Base-by-base conservation (phyloP, 2,797 vertebrate species). In the Agapornis canus region DNA sequence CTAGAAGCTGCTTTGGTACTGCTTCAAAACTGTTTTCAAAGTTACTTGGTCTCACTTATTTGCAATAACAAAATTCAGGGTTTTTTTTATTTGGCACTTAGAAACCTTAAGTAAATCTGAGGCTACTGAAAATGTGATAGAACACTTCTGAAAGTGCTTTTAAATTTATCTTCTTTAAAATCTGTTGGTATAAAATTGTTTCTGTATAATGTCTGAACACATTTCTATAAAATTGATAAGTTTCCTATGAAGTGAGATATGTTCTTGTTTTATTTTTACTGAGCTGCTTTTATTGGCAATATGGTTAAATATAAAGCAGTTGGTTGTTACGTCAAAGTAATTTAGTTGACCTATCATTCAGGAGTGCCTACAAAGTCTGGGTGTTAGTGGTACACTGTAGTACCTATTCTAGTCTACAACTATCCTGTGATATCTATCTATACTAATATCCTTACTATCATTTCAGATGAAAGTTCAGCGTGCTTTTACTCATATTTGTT, bases 61-160 rank as follows among this genome's bases (percentile, higher is more conserved):
- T 79, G 4, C 17, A 82, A 40, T 35, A 22, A 65, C 0, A 77
- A 88, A 65, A 22, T 35, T 75, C 20, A 72, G 31, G 12, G 1
- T 16, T 40, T 40, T 31, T 0, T 0, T 59, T 31, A 35, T 82
- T 81, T 73, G 1, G 4, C 60, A 9, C 3, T 60, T 51, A 40
- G 19, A 76, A 90, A 40, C 3, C 21, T 82, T 42, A 57, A 59
- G n/a, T 75, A 56, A 86, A 56, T 47, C 9, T 51, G 31, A 73
- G 11, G 7, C 19, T 72, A 27, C 15, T 59, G 66, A 25, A 84
- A 85, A 89, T 6, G 6, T 6, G 16, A 43, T 29, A 89, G 20
- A 27, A 77, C 11, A 18, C 18, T 75, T 92, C 11, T 48, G 14
- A 87, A 51, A 64, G 8, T 40, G 6, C 3, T 90, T 77, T 73